Evolutionary conservation across 1,140 invertebrate genomes (phyloP).

Genomic region (Monomorium pharaonis): DNA sequence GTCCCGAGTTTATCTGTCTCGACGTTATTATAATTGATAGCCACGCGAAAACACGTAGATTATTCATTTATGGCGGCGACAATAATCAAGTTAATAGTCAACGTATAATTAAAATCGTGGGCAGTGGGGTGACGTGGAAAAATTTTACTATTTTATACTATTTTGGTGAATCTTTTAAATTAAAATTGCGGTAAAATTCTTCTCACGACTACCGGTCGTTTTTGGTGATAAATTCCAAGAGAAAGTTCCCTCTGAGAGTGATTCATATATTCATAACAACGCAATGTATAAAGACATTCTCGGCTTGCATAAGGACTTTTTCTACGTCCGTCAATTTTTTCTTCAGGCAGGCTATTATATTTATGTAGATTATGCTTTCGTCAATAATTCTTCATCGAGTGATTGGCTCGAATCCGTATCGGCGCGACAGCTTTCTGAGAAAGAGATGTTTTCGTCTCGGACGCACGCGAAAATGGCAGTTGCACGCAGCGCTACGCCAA

Average conservation of each 20-base stretch:
- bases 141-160: too few species aligned
- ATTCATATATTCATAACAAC: too few species aligned
- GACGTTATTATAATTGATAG: neutral
- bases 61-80: neutral
- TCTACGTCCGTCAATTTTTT: neutral
- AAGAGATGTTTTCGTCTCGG: neutral
- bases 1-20: neutral
- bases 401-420: neutral
- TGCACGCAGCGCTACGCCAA: conserved; percentile 42
- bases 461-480: neutral
- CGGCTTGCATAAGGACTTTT: neutral
- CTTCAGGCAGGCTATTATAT: too few species aligned
- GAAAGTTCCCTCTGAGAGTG: too few species aligned
- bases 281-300: neutral
- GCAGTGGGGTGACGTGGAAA: too few species aligned
- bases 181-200: too few species aligned
- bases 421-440: neutral
- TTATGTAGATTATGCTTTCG: neutral
- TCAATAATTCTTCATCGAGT: neutral
- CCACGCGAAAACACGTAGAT: neutral
- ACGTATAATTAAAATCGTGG: neutral
- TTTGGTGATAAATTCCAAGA: too few species aligned
- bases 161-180: too few species aligned
- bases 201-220: too few species aligned
- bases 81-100: neutral